Evolutionary conservation across 2,113 vertebrate genomes (phyloP), one percentile per base, ranked within the genome.

Genomic region (Rhinolophus ferrumequinum): DNA sequence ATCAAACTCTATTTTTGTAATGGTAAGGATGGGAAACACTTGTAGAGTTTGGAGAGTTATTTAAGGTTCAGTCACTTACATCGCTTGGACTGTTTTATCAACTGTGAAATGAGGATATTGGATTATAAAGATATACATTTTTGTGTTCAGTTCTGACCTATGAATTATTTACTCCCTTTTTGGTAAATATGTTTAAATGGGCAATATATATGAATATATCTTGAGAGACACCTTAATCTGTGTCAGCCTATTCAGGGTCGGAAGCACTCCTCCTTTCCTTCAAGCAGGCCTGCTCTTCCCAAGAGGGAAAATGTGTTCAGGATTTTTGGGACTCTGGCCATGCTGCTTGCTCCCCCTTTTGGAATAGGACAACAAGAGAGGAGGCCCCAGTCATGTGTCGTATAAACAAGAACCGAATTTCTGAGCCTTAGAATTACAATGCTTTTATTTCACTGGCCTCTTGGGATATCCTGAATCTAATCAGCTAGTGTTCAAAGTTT

Each of bases 381-480:
- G 66, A 85, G 28, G 30, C 26, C 24, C 24, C 11, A 62, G 56
- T 76, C 21, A 44, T 13, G 9, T 72, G 4, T 54, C 69, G 0
- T 62, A 18, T 22, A 83, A 87, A 41, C 33, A 52, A 64, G 41
- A 86, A 21, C 54, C 89, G 75, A 88, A 60, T 16, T 79, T 94
- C 47, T 52, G 82, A 87, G 16, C 14, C 69, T 70, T 87, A 30
- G 18, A 88, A 73, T 87, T 95, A 58, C 73, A 81, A 64, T n/a
- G 21, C 18, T 85, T 89, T 86, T 79, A 79, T 96, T 95, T 77
- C 69, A 73, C 41, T 93, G 69, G 6, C 35, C 93, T 87, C 33
- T 94, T 88, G 85, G 41, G 35, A 75, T 87, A 72, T 33, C 24
- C 70, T 77, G 26, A 90, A 93, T 86, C 73, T 77, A 62, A 47